Conservation (phyloP, 30 jellyfish, hydroid and myxozoan species). For the Cassiopea andromeda region DNA sequence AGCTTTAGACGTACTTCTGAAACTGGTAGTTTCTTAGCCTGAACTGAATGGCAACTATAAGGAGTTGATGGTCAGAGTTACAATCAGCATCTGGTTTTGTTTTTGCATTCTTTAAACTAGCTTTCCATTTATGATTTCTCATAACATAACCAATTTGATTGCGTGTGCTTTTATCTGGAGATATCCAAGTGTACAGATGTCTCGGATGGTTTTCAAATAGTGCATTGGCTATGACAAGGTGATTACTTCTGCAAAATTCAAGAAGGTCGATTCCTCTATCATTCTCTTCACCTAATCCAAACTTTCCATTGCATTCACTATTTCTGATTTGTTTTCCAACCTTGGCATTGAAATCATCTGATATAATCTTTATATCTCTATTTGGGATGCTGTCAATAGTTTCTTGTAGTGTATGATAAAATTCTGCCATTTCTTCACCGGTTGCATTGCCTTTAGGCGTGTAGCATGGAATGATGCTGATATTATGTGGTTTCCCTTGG, state of each 20-base stretch:
- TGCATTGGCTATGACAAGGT: slow-evolving; percentile 34
- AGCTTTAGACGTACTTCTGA: not conserved
- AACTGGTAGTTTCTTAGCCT: slow-evolving; percentile 21
- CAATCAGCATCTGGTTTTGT: slow-evolving; percentile 60
- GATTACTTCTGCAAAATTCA: slow-evolving; percentile 33
- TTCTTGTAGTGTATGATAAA: slow-evolving; percentile 41
- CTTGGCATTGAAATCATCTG: slow-evolving; percentile 54
- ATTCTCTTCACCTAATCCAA: slow-evolving; percentile 40
- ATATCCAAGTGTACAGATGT: slow-evolving; percentile 38
- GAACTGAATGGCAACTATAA: not conserved
- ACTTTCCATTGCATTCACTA: slow-evolving; percentile 1
- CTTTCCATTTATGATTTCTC: slow-evolving; percentile 18
- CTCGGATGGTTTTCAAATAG: slow-evolving; percentile 46
- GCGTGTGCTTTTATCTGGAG: slow-evolving; percentile 21
- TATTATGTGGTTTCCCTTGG: slow-evolving; percentile 12
- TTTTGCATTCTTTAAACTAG: slow-evolving; percentile 1
- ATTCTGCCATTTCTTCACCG: slow-evolving; percentile 28
- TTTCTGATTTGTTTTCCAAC: not conserved
- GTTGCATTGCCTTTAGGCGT: slow-evolving; percentile 19
- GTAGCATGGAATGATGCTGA: not conserved
- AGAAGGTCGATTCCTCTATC: slow-evolving; percentile 41
- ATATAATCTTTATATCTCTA: slow-evolving; percentile 22
- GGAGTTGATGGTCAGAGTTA: slow-evolving; percentile 50
- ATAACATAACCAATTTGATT: slow-evolving; percentile 46
- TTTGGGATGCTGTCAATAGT: slow-evolving; percentile 34